Conservation (phyloP, 2,797 vertebrate genomes). For the Tapera naevia region DNA sequence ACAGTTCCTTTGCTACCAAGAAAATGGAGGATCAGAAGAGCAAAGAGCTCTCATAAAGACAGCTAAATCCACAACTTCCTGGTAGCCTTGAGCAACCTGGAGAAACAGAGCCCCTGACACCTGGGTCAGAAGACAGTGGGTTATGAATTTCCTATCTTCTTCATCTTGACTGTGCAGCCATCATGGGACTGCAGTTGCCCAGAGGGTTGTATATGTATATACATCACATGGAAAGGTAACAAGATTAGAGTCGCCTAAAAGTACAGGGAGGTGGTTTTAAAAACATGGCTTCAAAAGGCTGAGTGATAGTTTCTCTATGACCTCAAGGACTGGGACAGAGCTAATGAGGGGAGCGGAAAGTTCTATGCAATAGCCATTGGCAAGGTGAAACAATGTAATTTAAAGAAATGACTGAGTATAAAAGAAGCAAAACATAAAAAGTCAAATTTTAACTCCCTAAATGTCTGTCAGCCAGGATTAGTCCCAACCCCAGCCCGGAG, state of each 20-base stretch:
- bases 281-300: background rate
- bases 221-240: background rate
- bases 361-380: background rate
- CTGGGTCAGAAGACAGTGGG: background rate
- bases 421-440: background rate
- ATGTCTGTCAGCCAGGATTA: background rate
- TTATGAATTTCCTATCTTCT: background rate
- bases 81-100: background rate
- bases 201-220: fast-evolving
- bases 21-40: background rate
- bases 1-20: background rate
- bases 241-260: background rate
- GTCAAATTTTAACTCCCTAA: background rate
- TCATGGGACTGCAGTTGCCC: background rate
- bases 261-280: background rate
- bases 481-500: background rate
- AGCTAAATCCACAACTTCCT: background rate
- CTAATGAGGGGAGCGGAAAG: background rate
- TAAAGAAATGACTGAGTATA: background rate
- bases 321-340: background rate
- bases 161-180: background rate
- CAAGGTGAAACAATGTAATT: background rate
- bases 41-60: background rate
- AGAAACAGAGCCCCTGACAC: background rate
- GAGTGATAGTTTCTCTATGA: background rate